Percentiles rank a stretch among this genome's conserved stretches.
Evolutionary conservation across 2,888 invertebrate species (phyloP).

Genomic region (Noctua janthina): DNA sequence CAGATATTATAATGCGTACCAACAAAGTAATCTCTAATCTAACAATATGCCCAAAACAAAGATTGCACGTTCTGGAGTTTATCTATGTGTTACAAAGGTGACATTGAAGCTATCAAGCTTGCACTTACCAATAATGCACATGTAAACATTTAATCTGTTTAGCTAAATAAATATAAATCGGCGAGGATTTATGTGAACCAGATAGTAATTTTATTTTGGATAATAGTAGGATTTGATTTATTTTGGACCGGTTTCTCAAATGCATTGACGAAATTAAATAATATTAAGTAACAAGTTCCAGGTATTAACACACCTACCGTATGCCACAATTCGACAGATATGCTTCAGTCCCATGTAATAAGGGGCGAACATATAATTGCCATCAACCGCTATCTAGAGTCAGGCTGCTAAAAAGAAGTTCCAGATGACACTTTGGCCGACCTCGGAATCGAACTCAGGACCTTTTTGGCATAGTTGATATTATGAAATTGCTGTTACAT

Average conservation of each 20-base stretch:
- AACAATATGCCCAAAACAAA: slow-evolving; percentile 29
- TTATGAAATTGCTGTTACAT: not conserved
- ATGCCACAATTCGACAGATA: not conserved
- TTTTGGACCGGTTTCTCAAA: not conserved
- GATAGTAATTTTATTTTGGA: too few relatives aligned
- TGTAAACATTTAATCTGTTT: slow-evolving; percentile 6
- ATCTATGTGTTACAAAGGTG: slow-evolving; percentile 52
- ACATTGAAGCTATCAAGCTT: slow-evolving; percentile 41
- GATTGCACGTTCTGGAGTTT: slow-evolving; percentile 37
- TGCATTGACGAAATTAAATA: not conserved
- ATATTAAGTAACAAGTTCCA: not conserved
- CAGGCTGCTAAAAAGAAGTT: not conserved
- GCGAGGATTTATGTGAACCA: not conserved
- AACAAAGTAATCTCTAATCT: slow-evolving; percentile 10
- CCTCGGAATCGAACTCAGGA: not conserved
- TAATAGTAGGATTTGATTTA: too few relatives aligned
- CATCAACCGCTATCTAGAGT: not conserved
- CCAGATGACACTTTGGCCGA: not conserved
- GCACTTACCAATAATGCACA: slow-evolving; percentile 33
- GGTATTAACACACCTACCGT: not conserved
- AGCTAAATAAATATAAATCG: slow-evolving; percentile 12
- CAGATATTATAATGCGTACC: not conserved
- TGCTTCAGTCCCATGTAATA: not conserved
- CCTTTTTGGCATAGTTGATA: not conserved
- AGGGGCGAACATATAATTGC: not conserved